These are phyloP conservation scores for Chromoteleia sp. DNA, from an alignment of 2,888 invertebrate genomes.

Conservation along the genomic window DNA sequence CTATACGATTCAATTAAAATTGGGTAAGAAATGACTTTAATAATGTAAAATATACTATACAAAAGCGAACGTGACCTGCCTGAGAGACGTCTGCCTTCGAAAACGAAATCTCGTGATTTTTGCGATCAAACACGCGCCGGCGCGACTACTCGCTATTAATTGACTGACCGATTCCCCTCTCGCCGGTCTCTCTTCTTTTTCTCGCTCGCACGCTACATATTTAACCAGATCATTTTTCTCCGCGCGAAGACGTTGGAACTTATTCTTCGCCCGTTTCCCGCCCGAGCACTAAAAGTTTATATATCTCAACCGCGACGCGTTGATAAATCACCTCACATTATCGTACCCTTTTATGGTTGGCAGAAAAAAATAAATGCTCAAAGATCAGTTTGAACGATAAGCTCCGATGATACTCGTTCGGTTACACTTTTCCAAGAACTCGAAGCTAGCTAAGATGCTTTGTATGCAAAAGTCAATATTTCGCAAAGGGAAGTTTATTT, in stretches of 20 bases:
- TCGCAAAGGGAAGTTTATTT: conserved; percentile 3
- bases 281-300: conserved; percentile 3
- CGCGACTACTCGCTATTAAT: conserved; percentile 3
- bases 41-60: too few species aligned
- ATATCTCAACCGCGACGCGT: conserved; percentile 11
- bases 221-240: conserved; percentile 28
- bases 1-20: too few species aligned
- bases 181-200: not conserved
- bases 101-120: too few species aligned
- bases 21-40: too few species aligned
- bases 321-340: conserved; percentile 14
- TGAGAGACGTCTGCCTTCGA: too few species aligned
- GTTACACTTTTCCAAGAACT: conserved; percentile 10
- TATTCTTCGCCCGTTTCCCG: conserved; percentile 12
- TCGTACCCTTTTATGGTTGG: conserved; percentile 10
- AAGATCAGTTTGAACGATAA: conserved; percentile 8
- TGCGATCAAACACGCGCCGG: not conserved
- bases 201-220: conserved; percentile 15
- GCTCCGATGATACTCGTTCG: conserved; percentile 14
- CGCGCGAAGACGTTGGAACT: conserved; percentile 1
- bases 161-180: conserved; percentile 7
- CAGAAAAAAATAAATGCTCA: conserved; percentile 8
- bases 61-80: too few species aligned
- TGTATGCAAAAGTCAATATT: conserved; percentile 13
- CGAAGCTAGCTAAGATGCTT: conserved; percentile 9